Percentiles rank a stretch among this genome's conserved stretches.
These are phyloP conservation scores for Cyaniris semiargus DNA, from an alignment of 2,888 invertebrate genomes.

Conservation along the genomic window DNA sequence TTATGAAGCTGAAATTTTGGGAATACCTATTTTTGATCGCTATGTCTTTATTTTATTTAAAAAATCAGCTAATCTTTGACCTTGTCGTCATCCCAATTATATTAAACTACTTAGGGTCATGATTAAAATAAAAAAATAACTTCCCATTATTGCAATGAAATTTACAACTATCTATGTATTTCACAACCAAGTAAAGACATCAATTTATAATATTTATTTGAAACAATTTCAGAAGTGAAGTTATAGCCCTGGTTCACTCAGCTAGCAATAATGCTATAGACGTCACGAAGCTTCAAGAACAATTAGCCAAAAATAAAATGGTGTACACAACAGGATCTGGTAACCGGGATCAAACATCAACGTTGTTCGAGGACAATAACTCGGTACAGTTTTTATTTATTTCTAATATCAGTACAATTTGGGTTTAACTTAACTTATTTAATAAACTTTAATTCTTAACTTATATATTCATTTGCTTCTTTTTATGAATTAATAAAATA, in stretches of 20 bases:
- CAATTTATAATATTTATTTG: neutral
- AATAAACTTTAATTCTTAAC: too few species aligned
- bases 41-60: too few species aligned
- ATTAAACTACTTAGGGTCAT: too few species aligned
- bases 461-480: too few species aligned
- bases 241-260: conserved; percentile 85
- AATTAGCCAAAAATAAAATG: conserved; percentile 74
- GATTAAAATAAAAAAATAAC: neutral
- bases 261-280: conserved; percentile 85
- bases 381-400: conserved; percentile 54
- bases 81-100: too few species aligned
- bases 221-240: conserved; percentile 82
- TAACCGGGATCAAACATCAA: conserved; percentile 47
- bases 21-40: too few species aligned
- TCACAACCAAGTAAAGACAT: neutral
- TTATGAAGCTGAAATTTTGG: too few species aligned
- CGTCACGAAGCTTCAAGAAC: conserved; percentile 85
- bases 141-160: neutral
- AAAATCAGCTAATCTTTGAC: too few species aligned
- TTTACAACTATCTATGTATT: neutral
- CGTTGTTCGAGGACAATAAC: conserved; percentile 49
- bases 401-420: neutral
- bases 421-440: too few species aligned
- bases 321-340: conserved; percentile 64
- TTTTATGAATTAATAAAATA: neutral